Base-by-base conservation (phyloP, 1,140 invertebrate genomes). In the Eriocheir sinensis region DNA sequence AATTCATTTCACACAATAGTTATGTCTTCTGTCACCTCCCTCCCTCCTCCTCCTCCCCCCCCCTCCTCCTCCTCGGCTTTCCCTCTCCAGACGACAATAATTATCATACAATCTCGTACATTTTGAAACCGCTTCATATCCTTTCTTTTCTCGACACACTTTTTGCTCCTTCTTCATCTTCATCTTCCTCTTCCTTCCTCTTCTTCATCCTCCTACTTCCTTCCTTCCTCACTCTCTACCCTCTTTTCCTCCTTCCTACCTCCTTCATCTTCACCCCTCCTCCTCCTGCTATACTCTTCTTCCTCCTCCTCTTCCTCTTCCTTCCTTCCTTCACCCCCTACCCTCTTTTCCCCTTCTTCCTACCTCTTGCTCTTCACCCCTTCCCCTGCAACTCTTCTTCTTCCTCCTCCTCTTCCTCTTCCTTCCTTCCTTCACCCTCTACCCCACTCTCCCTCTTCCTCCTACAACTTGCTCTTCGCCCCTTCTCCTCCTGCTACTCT, bases 11-110 rank as follows among this genome's bases (percentile, higher is more conserved):
- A 15, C 44, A 48, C 15, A 48, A n/a, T n/a, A 21, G 27, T 21
- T n/a, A 72, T 72, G 60, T 72, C 60, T 72, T n/a, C 60, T n/a
- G n/a, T n/a, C 60, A n/a, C 60, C 27, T 72, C 60, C 27, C n/a
- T n/a, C n/a, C n/a, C n/a, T n/a, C n/a, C n/a, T n/a, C n/a, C n/a
- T 32, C 15, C 79, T 80, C n/a, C 79, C 15, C 79, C 44, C 38
- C 41, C 38, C 44, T 30, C 44, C 86, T 89, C 85, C 44, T 48
- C 36, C 85, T 88, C 36, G n/a, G n/a, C 36, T 36, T 88, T n/a
- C 85, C 36, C 21, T 32, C 38, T 30, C 85, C 36, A n/a, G 6
- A 72, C 60, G 27, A 72, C 60, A n/a, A 72, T 72, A 72, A 72
- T 72, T 72, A 72, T 72, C 60, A 72, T n/a, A 72, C 60, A 72